Conservation (phyloP, 2,797 vertebrate genomes). For the Yasuhikotakia modesta region DNA sequence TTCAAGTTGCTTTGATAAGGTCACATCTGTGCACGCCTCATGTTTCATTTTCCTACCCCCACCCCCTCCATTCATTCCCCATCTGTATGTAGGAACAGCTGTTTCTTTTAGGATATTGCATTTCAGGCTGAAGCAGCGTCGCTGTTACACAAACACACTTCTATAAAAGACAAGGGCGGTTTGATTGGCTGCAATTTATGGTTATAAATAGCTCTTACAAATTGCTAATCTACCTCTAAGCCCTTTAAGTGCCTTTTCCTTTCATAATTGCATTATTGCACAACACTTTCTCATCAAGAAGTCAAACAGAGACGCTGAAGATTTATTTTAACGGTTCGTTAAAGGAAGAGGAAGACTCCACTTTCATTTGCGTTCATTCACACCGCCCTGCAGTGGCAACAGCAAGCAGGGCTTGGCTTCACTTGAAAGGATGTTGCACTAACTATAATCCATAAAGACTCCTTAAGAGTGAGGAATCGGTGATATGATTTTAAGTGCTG, state of each 20-base stretch:
- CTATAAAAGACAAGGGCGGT: constrained; percentile 61
- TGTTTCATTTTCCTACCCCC: constrained; percentile 34
- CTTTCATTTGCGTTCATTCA: constrained; percentile 23
- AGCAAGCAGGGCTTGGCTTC: constrained; percentile 53
- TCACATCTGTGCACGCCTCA: constrained; percentile 80
- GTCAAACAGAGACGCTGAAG: constrained; percentile 67
- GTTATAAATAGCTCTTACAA: constrained; percentile 69
- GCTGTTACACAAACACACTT: constrained; percentile 60
- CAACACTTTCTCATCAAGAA: constrained; percentile 70
- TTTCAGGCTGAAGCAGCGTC: constrained; percentile 57
- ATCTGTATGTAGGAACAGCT: constrained; percentile 60
- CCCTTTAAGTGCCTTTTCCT: constrained; percentile 68
- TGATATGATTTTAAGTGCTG: constrained; percentile 3
- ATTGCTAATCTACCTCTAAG: constrained; percentile 70
- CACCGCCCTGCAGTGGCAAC: constrained; percentile 39
- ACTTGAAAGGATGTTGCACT: constrained; percentile 58
- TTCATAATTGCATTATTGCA: constrained; percentile 67
- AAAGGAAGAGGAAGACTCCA: constrained; percentile 55
- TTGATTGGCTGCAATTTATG: constrained; percentile 65
- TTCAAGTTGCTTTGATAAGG: constrained; percentile 83
- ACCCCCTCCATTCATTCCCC: constrained; percentile 24
- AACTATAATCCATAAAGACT: constrained; percentile 55
- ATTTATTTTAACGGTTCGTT: constrained; percentile 66
- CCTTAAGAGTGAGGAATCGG: constrained; percentile 39
- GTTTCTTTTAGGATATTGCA: constrained; percentile 62